Evolutionary conservation across 2,113 vertebrate species (phyloP), one percentile per base, ranked within the genome.

Genomic region (Sander vitreus): DNA sequence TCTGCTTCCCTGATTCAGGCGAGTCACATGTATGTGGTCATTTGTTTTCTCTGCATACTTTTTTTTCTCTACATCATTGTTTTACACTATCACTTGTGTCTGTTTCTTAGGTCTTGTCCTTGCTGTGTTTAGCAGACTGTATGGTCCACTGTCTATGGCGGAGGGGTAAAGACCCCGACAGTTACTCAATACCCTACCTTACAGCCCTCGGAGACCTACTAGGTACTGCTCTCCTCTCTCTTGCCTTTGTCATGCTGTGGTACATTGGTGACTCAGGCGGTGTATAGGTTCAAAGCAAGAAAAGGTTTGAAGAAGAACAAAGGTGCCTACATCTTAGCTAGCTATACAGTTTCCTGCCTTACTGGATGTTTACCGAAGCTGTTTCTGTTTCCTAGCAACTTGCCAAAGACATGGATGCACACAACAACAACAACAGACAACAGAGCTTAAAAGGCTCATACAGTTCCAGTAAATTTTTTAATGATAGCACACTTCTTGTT

Each of bases 171-270:
- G 98, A 99, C 68, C 98, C 98, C 0, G 98, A 99, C 75, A 97
- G 96, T 54, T 96, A 96, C 87, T 97, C 97, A n/a, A 99, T 99
- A 92, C 98, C 97, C 11, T 99, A 99, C 94, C 96, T 99, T 86
- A 99, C 98, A 0, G 97, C 97, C 25, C 80, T 99, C 1, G 97
- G 96, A 1, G 97, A 99, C 82, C 94, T 99, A 33, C 93, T 99
- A 3, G 98, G 98, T 39, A 98, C 96, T 0, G 94, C 95, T 30
- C 96, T 99, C 23, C 94, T 99, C 60, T 96, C 97, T 0, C 64
- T 97, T 39, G 96, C 94, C 74, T 98, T 99, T 85, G 78, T 95
- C 18, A 0, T 92, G 1, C 86, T 94, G 19, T 93, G 91, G 93
- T 80, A 82, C 14, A 33, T 91, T 16, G 76, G 74, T 21, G 85